phyloP scores from a whole-genome alignment of 2,797 vertebrate genomes.

The Huso huso region DNA sequence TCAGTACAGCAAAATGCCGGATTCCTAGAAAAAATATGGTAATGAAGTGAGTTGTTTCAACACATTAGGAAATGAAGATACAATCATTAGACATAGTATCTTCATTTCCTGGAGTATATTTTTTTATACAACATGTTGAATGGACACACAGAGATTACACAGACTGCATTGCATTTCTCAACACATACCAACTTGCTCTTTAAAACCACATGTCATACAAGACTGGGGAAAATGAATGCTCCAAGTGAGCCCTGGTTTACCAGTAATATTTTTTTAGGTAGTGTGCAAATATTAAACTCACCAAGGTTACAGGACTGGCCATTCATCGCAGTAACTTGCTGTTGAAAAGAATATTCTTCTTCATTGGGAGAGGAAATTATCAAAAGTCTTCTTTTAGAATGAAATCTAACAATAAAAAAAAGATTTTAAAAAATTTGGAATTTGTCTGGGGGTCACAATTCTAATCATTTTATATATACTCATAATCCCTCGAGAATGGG shows the following conservation, averaged over 20 bases:
- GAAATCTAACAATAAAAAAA: constrained; percentile 45
- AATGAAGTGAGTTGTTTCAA: not conserved
- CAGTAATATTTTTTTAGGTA: not conserved
- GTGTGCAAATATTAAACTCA: constrained; percentile 25
- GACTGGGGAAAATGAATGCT: too few relatives aligned
- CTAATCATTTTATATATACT: not conserved
- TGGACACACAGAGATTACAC: too few relatives aligned
- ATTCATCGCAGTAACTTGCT: constrained; percentile 56
- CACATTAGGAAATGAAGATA: too few relatives aligned
- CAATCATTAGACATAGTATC: too few relatives aligned
- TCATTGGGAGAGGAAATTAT: constrained; percentile 58
- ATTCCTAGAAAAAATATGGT: constrained; percentile 43
- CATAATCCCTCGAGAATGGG: not conserved
- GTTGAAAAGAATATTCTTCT: constrained; percentile 63
- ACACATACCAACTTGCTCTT: too few relatives aligned
- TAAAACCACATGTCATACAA: too few relatives aligned
- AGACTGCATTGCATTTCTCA: too few relatives aligned
- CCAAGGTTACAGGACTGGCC: constrained; percentile 62
- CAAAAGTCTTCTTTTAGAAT: constrained; percentile 62
- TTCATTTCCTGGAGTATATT: too few relatives aligned
- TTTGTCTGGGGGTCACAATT: not conserved
- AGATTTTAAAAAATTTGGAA: not conserved
- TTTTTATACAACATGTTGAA: too few relatives aligned
- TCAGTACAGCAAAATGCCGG: constrained; percentile 67
- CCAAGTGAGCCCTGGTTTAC: too few relatives aligned